A percentile compares a stretch with the other conserved stretches of the same genome.
Conservation (phyloP, 1,140 invertebrate genomes). For the Dinoponera quadriceps region DNA sequence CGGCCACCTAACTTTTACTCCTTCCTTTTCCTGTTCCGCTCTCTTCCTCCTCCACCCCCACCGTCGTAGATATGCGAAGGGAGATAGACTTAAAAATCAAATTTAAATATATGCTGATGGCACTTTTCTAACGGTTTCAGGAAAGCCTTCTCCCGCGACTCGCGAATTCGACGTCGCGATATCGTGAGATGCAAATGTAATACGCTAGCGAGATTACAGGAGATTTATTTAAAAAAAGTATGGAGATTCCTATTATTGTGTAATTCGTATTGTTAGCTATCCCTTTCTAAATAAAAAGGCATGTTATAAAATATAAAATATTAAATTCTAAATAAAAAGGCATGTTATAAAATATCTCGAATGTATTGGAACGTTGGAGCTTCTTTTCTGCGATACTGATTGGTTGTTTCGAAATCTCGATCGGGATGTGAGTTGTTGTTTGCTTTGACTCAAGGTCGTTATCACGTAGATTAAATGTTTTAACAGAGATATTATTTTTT, state of each 20-base stretch:
- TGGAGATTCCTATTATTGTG: not conserved
- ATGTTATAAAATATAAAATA: no score
- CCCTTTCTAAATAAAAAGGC: no score
- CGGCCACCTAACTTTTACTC: constrained; percentile 33
- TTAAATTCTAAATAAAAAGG: no score
- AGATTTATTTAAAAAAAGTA: constrained; percentile 21
- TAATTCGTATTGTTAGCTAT: not conserved
- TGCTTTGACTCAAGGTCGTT: no score
- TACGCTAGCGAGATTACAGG: not conserved
- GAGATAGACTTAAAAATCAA: constrained; percentile 2
- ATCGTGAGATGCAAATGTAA: not conserved
- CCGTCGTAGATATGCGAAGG: not conserved
- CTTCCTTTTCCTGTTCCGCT: not conserved
- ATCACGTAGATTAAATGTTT: no score
- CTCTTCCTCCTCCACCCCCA: not conserved
- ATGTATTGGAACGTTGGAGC: no score
- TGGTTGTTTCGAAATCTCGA: no score
- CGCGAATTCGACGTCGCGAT: not conserved
- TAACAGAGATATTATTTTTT: no score
- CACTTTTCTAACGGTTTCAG: not conserved
- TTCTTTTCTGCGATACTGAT: no score
- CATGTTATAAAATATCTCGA: no score
- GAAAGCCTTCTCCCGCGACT: not conserved
- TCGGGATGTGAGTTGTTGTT: no score
- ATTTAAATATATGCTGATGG: constrained; percentile 1